A percentile compares a stretch with the other conserved stretches of the same genome.
phyloP scores from a whole-genome alignment of 2,888 invertebrate genomes.

The Cryptops parisi region DNA sequence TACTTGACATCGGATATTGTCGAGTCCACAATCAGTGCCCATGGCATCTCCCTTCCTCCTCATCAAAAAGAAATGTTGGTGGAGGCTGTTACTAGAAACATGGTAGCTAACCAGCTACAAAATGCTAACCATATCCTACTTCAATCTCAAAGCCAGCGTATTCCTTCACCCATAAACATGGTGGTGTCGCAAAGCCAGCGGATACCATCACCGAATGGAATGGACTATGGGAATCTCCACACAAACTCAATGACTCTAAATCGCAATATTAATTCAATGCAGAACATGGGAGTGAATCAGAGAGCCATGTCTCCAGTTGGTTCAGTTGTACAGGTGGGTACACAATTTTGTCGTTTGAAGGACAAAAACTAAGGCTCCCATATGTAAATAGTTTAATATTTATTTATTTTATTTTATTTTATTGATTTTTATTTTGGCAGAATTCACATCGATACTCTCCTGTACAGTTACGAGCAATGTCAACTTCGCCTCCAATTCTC shows the following conservation, averaged over 20 bases:
- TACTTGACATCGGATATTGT: constrained; percentile 9
- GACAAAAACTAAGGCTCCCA: not conserved
- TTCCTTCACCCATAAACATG: constrained; percentile 12
- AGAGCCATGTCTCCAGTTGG: constrained; percentile 8
- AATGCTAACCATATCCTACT: not conserved
- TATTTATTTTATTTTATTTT: too few relatives aligned
- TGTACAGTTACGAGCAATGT: constrained; percentile 11
- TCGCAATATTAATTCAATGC: not conserved
- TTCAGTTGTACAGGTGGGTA: constrained; percentile 4
- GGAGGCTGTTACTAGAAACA: constrained; percentile 7
- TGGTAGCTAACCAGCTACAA: constrained; percentile 3
- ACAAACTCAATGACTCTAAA: not conserved
- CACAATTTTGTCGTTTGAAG: not conserved
- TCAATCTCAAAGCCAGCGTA: not conserved
- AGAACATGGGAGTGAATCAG: constrained; percentile 3
- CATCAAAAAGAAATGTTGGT: constrained; percentile 8
- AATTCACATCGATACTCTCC: constrained; percentile 5
- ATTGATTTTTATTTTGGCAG: not conserved
- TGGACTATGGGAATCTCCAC: constrained; percentile 5
- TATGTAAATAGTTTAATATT: too few relatives aligned
- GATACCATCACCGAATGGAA: constrained; percentile 4
- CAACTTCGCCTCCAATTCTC: constrained; percentile 11
- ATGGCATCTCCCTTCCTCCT: not conserved
- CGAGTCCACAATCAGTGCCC: constrained; percentile 3
- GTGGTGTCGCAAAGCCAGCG: constrained; percentile 11